phyloP scores from a whole-genome alignment of 2,113 vertebrate genomes.

The Plecturocebus donacophilus region DNA sequence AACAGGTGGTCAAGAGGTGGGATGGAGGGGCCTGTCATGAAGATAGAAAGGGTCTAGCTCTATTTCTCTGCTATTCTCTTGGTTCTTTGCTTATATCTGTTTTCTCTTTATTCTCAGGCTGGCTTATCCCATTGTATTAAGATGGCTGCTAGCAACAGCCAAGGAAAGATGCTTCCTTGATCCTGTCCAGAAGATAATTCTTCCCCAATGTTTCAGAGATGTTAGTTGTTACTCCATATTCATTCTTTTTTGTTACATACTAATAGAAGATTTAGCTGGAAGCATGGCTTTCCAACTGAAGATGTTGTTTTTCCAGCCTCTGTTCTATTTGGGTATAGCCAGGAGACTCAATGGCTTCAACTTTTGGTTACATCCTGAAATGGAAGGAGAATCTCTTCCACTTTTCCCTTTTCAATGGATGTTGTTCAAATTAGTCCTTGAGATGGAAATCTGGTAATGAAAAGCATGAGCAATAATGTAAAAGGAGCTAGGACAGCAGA shows the following conservation, averaged over 20 bases:
- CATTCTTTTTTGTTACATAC: background rate
- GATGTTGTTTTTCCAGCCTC: background rate
- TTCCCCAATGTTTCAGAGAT: background rate
- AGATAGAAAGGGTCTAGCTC: background rate
- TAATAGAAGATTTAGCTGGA: background rate
- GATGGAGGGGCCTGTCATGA: background rate
- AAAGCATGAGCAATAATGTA: too few relatives aligned
- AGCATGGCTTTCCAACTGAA: background rate
- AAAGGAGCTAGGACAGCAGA: too few relatives aligned
- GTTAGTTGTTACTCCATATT: background rate
- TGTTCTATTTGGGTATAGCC: background rate
- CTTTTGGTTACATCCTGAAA: background rate
- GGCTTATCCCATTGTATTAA: background rate
- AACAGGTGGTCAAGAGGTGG: background rate
- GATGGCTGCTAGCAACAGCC: background rate
- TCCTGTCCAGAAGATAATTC: background rate
- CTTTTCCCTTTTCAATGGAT: too few relatives aligned
- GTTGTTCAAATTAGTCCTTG: too few relatives aligned
- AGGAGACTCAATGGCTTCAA: background rate
- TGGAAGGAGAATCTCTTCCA: background rate
- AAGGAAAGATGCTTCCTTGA: background rate
- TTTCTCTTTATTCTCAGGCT: background rate
- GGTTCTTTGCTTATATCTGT: background rate
- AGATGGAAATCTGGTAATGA: too few relatives aligned
- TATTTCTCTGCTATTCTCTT: background rate